phyloP scores from a whole-genome alignment of 92 coral and sea anemone species.

The Meandrina meandrites region DNA sequence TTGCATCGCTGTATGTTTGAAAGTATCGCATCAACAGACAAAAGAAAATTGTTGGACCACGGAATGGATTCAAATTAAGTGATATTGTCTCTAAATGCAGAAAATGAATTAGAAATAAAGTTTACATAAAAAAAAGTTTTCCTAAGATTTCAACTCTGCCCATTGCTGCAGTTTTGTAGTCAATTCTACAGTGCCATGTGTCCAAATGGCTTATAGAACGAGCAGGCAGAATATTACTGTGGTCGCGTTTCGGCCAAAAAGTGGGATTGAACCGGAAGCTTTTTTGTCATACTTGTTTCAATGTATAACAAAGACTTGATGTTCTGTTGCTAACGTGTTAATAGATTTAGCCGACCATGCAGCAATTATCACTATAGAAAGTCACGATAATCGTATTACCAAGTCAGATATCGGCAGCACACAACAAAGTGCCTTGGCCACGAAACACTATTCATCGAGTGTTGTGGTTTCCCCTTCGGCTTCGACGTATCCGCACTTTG shows the following conservation, averaged over 20 bases:
- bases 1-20: background rate
- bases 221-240: background rate
- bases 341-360: conserved; percentile 10
- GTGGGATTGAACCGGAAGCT: conserved; percentile 4
- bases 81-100: background rate
- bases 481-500: background rate
- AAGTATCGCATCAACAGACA: background rate
- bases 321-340: conserved; percentile 5
- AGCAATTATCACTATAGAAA: conserved; percentile 1
- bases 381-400: conserved; percentile 13
- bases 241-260: background rate
- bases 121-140: background rate
- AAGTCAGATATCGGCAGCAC: background rate
- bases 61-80: background rate
- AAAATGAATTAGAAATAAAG: background rate
- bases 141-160: too few relatives aligned
- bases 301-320: background rate
- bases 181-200: background rate
- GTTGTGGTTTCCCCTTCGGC: conserved; percentile 24
- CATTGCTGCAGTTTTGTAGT: background rate
- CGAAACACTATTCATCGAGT: background rate
- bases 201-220: background rate
- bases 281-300: background rate
- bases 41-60: background rate
- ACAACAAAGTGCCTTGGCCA: background rate